Evolutionary conservation across 1,140 invertebrate genomes (phyloP).

Genomic region (Vollenhovia emeryi): DNA sequence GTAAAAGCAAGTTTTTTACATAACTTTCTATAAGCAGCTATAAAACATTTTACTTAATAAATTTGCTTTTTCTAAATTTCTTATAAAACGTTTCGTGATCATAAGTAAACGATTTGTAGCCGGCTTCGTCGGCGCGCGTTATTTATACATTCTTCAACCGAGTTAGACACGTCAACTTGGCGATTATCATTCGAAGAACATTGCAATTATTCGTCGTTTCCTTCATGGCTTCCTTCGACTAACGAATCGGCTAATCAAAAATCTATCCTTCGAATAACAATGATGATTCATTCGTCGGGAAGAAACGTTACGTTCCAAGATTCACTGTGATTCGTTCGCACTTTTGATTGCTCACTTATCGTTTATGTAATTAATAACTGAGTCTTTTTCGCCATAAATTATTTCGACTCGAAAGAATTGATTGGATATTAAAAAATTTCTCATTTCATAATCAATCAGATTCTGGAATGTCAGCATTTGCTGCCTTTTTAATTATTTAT

Average conservation of each 20-base stretch:
- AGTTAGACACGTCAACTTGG: neutral
- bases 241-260: conserved; percentile 22
- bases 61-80: no score
- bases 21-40: no score
- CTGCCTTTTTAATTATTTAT: neutral
- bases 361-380: neutral
- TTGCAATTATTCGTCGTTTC: conserved; percentile 24
- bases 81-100: neutral
- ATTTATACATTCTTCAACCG: conserved; percentile 7
- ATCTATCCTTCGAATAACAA: conserved; percentile 36
- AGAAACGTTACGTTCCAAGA: neutral
- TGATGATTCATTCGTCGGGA: conserved; percentile 6
- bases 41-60: no score
- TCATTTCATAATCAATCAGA: neutral
- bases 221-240: conserved; percentile 5
- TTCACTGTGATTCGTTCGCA: neutral
- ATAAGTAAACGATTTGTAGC: neutral
- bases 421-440: neutral
- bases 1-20: no score
- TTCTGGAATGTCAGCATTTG: neutral
- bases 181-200: conserved; percentile 12
- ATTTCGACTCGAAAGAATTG: neutral
- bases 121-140: neutral
- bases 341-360: neutral
- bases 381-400: neutral